Base-by-base conservation (phyloP, 1,140 invertebrate species). In the Trichonephila inaurata region DNA sequence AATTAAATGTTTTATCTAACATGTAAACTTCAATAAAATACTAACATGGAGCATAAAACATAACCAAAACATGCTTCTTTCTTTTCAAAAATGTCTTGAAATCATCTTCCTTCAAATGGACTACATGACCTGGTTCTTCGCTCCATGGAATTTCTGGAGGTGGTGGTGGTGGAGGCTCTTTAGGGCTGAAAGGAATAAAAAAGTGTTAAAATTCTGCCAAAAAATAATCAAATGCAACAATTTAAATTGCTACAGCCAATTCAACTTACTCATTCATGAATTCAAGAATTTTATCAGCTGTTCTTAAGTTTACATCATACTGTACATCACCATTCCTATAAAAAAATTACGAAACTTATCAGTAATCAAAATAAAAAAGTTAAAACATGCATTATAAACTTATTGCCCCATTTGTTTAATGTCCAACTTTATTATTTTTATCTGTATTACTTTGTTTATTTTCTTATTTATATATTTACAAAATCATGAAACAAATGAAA, bases 31-130 rank as follows among this genome's bases (percentile, higher is more conserved):
- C 0, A 51, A 51, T 51, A 10, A 51, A 51, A 51, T 51, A 96
- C 97, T 97, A 96, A 98, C 98, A 99, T 64, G 98, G 98, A 6
- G 98, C 98, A 96, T 99, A 99, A 96, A 98, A 98, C 97, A 99
- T 98, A 72, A 98, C 97, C 16, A 99, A 95, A 19, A 97, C 97
- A 96, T 98, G 98, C 94, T 97, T 97, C 95, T 97, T 97, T 94
- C 97, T 96, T 94, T 96, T 96, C 1, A 97, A 95, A 87, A 97
- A 96, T 61, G 96, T 94, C 94, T 97, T 97, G 95, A 98, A 98
- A 89, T 96, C 97, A 58, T 97, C 96, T 58, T 97, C 96, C 87
- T 96, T 97, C 6, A 98, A 96, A 96, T 98, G 98, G 51, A 97
- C 96, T 16, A 98, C 98, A 28, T 97, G 97, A 88, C 96, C 95